Conservation (phyloP, 2,888 invertebrate genomes). For the Tuberolachnus salignus region DNA sequence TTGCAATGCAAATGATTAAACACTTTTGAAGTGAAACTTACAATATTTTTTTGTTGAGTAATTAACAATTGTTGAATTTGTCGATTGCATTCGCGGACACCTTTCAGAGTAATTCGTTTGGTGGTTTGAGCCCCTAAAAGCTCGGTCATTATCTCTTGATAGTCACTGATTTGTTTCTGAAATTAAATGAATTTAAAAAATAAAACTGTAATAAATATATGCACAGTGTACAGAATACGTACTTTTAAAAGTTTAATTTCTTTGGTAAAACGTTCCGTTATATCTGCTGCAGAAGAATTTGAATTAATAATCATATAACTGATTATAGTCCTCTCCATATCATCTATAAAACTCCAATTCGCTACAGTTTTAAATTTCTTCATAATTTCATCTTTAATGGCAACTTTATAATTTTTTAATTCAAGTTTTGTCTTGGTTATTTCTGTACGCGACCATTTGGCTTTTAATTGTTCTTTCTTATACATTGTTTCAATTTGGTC, state of each 20-base stretch:
- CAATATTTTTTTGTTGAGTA: slow-evolving; percentile 21
- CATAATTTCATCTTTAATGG: slow-evolving; percentile 65
- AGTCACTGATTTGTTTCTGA: slow-evolving; percentile 62
- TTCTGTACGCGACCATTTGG: slow-evolving; percentile 75
- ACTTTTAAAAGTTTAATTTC: slow-evolving; percentile 61
- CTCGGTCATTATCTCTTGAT: slow-evolving; percentile 63
- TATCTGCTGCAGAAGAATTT: slow-evolving; percentile 65
- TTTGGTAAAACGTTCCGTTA: slow-evolving; percentile 64
- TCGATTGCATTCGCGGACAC: slow-evolving; percentile 20
- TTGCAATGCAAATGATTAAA: neutral
- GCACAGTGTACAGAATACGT: neutral
- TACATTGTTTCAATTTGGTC: slow-evolving; percentile 18
- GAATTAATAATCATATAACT: slow-evolving; percentile 67
- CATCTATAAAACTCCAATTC: slow-evolving; percentile 63
- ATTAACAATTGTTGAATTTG: slow-evolving; percentile 20
- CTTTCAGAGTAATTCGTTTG: slow-evolving; percentile 62
- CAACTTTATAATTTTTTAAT: slow-evolving; percentile 67
- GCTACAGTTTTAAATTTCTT: slow-evolving; percentile 68
- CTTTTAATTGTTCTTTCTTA: slow-evolving; percentile 72
- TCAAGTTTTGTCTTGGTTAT: slow-evolving; percentile 71
- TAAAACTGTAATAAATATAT: neutral
- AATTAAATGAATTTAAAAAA: slow-evolving; percentile 51
- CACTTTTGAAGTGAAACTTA: neutral
- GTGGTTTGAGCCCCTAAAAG: slow-evolving; percentile 67
- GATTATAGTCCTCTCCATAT: slow-evolving; percentile 68